A percentile compares a stretch with the other conserved stretches of the same genome.
phyloP scores from a whole-genome alignment of 2,113 vertebrate genomes.

The Montifringilla adamsi region DNA sequence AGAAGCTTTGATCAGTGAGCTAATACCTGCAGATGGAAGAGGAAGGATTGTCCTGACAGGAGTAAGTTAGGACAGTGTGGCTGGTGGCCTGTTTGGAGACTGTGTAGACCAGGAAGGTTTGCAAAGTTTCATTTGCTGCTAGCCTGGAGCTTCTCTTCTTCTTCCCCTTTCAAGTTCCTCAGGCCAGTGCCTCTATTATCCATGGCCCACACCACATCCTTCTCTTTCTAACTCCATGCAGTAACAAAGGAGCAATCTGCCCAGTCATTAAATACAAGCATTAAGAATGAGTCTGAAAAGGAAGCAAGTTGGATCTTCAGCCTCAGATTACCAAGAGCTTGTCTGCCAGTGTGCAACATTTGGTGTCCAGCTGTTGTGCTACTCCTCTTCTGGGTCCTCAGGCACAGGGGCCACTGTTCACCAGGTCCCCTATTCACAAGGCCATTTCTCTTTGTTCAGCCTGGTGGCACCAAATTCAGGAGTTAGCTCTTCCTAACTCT shows the following conservation, averaged over 20 bases:
- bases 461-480: neutral
- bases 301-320: neutral
- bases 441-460: neutral
- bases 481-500: neutral
- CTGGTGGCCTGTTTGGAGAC: neutral
- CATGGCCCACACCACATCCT: neutral
- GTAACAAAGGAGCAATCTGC: neutral
- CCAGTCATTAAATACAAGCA: neutral
- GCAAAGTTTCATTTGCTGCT: neutral
- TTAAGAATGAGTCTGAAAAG: neutral
- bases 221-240: neutral
- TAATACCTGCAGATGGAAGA: neutral
- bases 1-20: neutral
- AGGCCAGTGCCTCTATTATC: neutral
- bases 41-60: neutral
- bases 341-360: neutral
- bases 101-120: neutral
- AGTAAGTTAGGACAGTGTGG: neutral
- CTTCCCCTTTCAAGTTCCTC: neutral
- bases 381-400: neutral
- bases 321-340: neutral
- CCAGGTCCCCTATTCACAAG: neutral
- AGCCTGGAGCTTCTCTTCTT: neutral
- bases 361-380: neutral
- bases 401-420: accelerated